A percentile compares a stretch with the other conserved stretches of the same genome.
Conservation (phyloP, 2,113 vertebrate species). For the Campylorhamphus procurvoides region DNA sequence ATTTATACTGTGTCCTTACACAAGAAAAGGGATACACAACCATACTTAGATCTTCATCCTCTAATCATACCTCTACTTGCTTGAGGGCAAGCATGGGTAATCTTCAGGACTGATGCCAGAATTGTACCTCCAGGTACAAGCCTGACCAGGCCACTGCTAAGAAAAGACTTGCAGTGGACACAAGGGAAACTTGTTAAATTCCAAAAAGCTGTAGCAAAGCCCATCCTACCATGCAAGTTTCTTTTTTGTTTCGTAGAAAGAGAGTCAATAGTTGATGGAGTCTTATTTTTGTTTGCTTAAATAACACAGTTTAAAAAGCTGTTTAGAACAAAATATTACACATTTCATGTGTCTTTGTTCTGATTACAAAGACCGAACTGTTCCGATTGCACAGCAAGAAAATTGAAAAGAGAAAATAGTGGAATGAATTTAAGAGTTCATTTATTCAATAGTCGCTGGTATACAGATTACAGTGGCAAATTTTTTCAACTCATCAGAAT, state of each 20-base stretch:
- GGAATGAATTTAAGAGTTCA: not conserved
- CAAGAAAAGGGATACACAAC: not conserved
- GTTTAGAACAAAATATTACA: not conserved
- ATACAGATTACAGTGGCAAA: not conserved
- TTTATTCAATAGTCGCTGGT: conserved; percentile 10
- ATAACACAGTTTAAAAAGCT: not conserved
- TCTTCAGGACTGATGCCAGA: not conserved
- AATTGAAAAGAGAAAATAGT: not conserved
- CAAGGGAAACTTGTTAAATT: not conserved
- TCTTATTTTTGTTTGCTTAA: not conserved
- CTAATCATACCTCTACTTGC: not conserved
- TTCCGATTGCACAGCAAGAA: not conserved
- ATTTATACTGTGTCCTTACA: not conserved
- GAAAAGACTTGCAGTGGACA: not conserved
- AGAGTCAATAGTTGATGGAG: not conserved
- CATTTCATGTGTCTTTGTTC: not conserved
- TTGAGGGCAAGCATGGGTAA: not conserved
- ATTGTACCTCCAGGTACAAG: not conserved
- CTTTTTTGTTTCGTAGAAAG: not conserved
- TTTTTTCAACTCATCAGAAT: conserved; percentile 7
- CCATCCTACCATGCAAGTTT: not conserved
- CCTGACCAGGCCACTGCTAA: not conserved
- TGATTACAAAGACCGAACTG: not conserved
- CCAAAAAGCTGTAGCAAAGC: not conserved
- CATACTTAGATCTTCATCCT: not conserved